These are phyloP conservation scores for Hippotragus niger DNA, from an alignment of 2,113 vertebrate species.

Conservation along the genomic window DNA sequence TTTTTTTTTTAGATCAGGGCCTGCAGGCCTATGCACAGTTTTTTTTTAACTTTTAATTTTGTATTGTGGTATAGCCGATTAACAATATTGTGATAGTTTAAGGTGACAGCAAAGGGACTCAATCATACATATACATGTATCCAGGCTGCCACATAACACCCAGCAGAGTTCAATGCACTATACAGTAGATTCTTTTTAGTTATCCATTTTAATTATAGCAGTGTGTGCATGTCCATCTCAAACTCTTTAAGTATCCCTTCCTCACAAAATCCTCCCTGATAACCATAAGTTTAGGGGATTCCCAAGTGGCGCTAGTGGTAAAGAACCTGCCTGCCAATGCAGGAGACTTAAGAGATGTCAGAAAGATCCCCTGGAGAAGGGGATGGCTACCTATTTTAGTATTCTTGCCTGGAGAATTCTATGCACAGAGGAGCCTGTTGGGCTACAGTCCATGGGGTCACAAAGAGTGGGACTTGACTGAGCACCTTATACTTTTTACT, in stretches of 20 bases:
- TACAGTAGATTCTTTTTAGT: background rate
- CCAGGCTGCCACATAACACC: background rate
- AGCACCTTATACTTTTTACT: background rate
- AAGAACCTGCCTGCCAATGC: background rate
- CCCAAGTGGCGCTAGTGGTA: background rate
- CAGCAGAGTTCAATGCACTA: background rate
- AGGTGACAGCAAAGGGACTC: background rate
- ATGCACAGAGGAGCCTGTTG: background rate
- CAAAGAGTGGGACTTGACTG: background rate
- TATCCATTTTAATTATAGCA: background rate
- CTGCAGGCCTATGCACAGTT: background rate
- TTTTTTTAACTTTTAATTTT: background rate
- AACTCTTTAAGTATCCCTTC: background rate
- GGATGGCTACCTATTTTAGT: background rate
- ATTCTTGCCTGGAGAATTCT: background rate
- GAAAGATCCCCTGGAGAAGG: background rate
- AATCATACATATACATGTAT: background rate
- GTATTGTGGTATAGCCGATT: background rate
- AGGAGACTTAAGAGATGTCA: background rate
- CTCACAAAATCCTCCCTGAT: background rate
- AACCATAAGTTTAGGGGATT: background rate
- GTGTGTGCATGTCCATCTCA: background rate
- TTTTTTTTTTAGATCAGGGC: background rate
- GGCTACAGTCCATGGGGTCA: background rate
- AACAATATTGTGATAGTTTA: background rate